Percentiles rank a stretch among this genome's conserved stretches.
phyloP scores from a whole-genome alignment of 2,113 vertebrate species.

The Alectura lathami region DNA sequence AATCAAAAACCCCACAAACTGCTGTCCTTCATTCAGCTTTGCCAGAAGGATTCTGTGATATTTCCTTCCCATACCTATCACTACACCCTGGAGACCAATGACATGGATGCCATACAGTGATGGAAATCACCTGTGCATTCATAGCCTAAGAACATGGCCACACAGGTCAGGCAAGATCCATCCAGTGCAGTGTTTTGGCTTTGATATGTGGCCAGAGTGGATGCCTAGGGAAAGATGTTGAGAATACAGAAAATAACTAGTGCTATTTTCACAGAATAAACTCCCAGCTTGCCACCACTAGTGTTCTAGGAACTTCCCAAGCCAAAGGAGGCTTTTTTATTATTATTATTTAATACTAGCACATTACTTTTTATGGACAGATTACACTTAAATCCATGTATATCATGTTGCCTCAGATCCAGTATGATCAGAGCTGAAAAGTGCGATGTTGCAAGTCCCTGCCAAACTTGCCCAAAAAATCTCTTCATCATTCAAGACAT shows the following conservation, averaged over 20 bases:
- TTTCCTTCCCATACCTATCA: neutral
- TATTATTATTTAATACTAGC: neutral
- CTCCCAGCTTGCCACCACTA: neutral
- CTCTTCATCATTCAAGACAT: neutral
- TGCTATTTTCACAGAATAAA: neutral
- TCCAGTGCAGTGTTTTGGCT: neutral
- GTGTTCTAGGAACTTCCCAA: rapidly evolving
- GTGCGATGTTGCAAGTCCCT: neutral
- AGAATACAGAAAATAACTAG: neutral
- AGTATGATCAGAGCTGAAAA: neutral
- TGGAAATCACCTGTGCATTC: neutral
- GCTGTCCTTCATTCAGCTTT: neutral
- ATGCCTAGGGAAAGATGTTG: neutral
- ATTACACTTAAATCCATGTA: neutral
- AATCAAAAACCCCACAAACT: neutral
- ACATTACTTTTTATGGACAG: neutral
- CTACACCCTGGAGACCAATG: neutral
- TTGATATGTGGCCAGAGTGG: neutral
- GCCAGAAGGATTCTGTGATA: neutral
- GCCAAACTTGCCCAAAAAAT: neutral
- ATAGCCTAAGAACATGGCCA: neutral
- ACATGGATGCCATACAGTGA: neutral
- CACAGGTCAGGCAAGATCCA: neutral
- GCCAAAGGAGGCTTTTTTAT: neutral
- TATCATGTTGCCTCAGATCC: neutral